Base-by-base conservation (phyloP, 2,888 invertebrate species). In the Drosophila gaucha region DNA sequence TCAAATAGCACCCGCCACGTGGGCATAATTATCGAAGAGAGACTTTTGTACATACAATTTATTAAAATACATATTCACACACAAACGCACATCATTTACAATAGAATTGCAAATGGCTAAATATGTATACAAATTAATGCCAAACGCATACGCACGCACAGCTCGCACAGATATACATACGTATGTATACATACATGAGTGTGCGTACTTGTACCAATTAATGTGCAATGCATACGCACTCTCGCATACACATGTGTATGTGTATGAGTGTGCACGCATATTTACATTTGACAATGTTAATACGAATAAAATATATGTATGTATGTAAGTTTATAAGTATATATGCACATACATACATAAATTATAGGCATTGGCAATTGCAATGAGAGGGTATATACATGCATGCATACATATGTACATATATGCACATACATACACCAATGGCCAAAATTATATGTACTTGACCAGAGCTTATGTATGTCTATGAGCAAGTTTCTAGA, bases 11-110 rank as follows among this genome's bases (percentile, higher is more conserved):
- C n/a, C 28, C 12, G 18, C n/a, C 16, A 20, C 36, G 50, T 64
- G 56, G 56, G 49, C 46, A 64, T 51, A 56, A 66, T 64, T 66
- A 66, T 66, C 50, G 9, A 28, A 20, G 20, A 49, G 39, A 18
- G 35, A 36, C 18, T 36, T 10, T 8, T 38, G 30, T 58, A 38
- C 30, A 50, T 50, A 38, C 26, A 46, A 59, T 59, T 44, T 44
- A 66, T 33, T 58, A 39, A 51, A 50, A 60, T 59, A 41, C 50
- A 28, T 26, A 49, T 30, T 24, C 6, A 39, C 18, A 18, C 8
- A n/a, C 20, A 14, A 38, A 38, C 28, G 26, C 14, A 43, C 44
- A 18, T 14, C 18, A 14, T 47, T 52, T 52, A 57, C 39, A 59
- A 55, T 36, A 44, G 49, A 55, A 55, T 59, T 60, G 38, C 60